Evolutionary conservation across 2,113 vertebrate species (phyloP).

Genomic region (Melanerpes aurifrons): DNA sequence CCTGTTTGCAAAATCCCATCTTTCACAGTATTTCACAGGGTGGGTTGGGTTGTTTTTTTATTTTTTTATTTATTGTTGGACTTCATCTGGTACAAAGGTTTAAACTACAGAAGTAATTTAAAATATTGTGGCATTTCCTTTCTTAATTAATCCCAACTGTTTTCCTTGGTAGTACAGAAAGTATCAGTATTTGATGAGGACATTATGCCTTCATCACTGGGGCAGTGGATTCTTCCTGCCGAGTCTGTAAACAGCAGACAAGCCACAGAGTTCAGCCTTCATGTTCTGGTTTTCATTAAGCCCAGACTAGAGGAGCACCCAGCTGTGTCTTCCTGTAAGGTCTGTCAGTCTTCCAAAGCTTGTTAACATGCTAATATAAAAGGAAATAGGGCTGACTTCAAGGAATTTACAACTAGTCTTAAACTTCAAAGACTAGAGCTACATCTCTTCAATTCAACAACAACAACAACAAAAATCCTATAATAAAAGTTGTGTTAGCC

Average conservation of each 20-base stretch:
- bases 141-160: constrained; percentile 83
- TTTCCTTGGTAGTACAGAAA: constrained; percentile 61
- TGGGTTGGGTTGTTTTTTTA: neutral
- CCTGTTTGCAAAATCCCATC: constrained; percentile 41
- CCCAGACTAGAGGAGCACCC: constrained; percentile 75
- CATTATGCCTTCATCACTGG: constrained; percentile 63
- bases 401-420: constrained; percentile 85
- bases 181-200: constrained; percentile 66
- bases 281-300: constrained; percentile 81
- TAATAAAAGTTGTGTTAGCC: constrained; percentile 40
- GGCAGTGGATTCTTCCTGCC: constrained; percentile 73
- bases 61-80: constrained; percentile 23
- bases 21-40: constrained; percentile 30
- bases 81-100: constrained; percentile 76
- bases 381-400: constrained; percentile 81
- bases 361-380: constrained; percentile 87
- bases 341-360: constrained; percentile 81
- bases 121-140: constrained; percentile 79
- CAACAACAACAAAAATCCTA: constrained; percentile 31
- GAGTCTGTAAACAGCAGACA: constrained; percentile 76
- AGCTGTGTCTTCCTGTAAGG: constrained; percentile 82
- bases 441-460: constrained; percentile 44
- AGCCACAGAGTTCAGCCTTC: constrained; percentile 47
- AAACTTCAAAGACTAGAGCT: constrained; percentile 81
- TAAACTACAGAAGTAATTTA: constrained; percentile 73